Evolutionary conservation across 2,797 vertebrate species (phyloP).

Genomic region (Lithobates pipiens): DNA sequence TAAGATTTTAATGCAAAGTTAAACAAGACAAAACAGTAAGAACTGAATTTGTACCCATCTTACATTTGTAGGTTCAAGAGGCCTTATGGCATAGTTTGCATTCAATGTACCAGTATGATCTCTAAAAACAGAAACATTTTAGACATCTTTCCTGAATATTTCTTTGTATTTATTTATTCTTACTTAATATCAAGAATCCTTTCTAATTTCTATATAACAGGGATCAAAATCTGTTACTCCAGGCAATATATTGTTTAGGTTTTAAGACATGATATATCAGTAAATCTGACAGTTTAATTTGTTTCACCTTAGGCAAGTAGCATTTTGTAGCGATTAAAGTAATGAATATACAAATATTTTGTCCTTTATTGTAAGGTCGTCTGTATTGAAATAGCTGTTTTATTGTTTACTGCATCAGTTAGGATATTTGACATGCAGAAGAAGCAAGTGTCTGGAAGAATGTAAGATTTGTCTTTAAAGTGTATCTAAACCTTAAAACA

Average conservation of each 20-base stretch:
- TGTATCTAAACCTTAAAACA: no score
- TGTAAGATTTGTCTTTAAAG: no score
- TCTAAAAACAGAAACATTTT: slow-evolving; percentile 14
- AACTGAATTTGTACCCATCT: slow-evolving; percentile 18
- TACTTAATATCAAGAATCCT: slow-evolving; percentile 10
- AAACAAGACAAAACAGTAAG: no score
- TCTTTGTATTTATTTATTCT: slow-evolving; percentile 7
- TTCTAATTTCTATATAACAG: slow-evolving; percentile 22
- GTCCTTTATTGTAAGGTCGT: neutral
- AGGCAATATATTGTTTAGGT: slow-evolving; percentile 12
- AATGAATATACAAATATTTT: neutral
- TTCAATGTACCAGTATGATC: neutral
- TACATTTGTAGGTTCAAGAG: neutral
- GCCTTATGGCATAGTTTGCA: neutral
- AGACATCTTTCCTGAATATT: slow-evolving; percentile 23
- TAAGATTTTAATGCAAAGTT: no score
- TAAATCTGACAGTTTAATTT: neutral
- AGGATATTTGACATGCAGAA: no score
- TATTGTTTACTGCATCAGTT: no score
- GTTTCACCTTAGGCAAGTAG: neutral
- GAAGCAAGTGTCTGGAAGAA: no score
- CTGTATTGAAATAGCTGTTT: neutral
- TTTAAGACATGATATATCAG: neutral
- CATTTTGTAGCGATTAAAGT: neutral
- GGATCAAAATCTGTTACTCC: neutral